Evolutionary conservation across 2,888 invertebrate species (phyloP).

Genomic region (Erannis defoliaria): DNA sequence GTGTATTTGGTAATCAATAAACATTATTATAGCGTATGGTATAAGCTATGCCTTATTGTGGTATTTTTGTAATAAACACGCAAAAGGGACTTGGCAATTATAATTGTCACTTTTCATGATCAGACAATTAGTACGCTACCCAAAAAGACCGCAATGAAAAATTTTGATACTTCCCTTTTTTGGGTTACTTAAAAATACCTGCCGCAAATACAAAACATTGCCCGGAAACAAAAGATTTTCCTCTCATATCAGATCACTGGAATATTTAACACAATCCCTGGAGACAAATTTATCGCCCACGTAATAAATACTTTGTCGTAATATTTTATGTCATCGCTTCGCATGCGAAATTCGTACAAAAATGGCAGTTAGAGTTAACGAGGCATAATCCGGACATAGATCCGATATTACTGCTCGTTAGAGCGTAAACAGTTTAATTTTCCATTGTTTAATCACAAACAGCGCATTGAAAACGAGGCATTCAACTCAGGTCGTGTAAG

Average conservation of each 20-base stretch:
- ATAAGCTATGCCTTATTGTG: background rate
- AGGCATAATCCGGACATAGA: slow-evolving; percentile 43
- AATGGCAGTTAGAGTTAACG: slow-evolving; percentile 41
- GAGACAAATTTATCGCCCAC: slow-evolving; percentile 42
- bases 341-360: slow-evolving; percentile 41
- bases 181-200: slow-evolving; percentile 36
- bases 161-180: slow-evolving; percentile 5
- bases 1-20: too few species aligned
- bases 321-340: slow-evolving; percentile 47
- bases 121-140: slow-evolving; percentile 7
- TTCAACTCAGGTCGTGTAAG: slow-evolving; percentile 70
- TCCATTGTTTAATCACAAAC: slow-evolving; percentile 75
- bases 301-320: slow-evolving; percentile 47
- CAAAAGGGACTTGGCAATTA: slow-evolving; percentile 12
- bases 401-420: slow-evolving; percentile 68
- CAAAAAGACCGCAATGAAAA: slow-evolving; percentile 34
- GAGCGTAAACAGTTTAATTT: slow-evolving; percentile 75
- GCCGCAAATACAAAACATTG: slow-evolving; percentile 43
- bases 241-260: slow-evolving; percentile 34
- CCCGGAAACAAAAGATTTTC: slow-evolving; percentile 37
- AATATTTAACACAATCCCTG: slow-evolving; percentile 43
- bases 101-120: slow-evolving; percentile 11
- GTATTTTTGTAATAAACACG: slow-evolving; percentile 1
- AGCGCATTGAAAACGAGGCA: slow-evolving; percentile 53
- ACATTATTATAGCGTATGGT: background rate